Conservation (phyloP, 2,113 vertebrate species). For the Neoarius graeffei region DNA sequence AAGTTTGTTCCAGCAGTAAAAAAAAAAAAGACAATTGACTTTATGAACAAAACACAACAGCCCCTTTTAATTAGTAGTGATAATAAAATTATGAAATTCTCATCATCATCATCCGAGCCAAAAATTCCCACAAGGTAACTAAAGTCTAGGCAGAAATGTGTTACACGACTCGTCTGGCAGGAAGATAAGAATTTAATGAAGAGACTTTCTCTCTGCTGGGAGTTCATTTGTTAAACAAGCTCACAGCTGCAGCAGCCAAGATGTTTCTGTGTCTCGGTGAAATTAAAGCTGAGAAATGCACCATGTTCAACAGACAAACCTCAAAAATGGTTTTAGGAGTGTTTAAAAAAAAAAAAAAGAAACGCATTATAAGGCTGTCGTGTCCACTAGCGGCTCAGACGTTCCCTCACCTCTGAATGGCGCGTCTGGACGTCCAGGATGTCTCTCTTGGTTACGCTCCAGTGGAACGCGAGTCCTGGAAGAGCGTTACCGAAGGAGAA, state of each 20-base stretch:
- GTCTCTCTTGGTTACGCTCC: constrained; percentile 90
- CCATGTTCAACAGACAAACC: neutral
- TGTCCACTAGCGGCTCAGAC: neutral
- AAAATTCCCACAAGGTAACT: neutral
- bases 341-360: no score
- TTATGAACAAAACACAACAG: neutral
- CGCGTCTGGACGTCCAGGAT: constrained; percentile 83
- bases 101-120: neutral
- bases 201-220: neutral
- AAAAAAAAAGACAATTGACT: neutral
- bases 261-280: neutral
- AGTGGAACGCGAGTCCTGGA: constrained; percentile 86
- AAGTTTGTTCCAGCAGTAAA: neutral
- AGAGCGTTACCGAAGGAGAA: constrained; percentile 89
- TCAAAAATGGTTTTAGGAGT: neutral
- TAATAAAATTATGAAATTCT: neutral
- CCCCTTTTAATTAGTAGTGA: neutral
- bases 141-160: neutral
- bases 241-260: neutral
- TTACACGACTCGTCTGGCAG: neutral
- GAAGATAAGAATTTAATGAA: neutral
- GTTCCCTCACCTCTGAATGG: constrained; percentile 80
- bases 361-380: neutral
- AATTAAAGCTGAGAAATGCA: neutral
- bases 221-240: neutral